A percentile compares a stretch with the other conserved stretches of the same genome.
These are phyloP conservation scores for Dendropsophus ebraccatus DNA, from an alignment of 2,113 vertebrate genomes.

Conservation along the genomic window DNA sequence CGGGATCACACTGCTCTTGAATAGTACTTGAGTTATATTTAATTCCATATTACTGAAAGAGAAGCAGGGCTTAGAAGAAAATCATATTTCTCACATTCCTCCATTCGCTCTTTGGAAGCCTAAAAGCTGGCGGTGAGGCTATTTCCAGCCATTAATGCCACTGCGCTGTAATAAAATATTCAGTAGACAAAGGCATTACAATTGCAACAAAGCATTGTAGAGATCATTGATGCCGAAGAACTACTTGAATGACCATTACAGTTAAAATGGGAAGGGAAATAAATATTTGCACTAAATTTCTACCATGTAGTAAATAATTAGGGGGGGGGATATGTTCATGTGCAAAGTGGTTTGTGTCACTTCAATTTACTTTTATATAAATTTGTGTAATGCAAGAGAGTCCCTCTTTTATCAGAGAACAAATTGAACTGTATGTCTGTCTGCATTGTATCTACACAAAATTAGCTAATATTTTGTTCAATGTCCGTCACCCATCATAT, in stretches of 20 bases:
- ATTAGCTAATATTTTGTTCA: too few species aligned
- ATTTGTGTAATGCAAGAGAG: too few species aligned
- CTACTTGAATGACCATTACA: neutral
- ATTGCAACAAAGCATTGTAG: constrained; percentile 13
- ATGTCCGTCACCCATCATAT: too few species aligned
- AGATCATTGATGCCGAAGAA: neutral
- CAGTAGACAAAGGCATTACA: neutral
- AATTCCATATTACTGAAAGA: constrained; percentile 17
- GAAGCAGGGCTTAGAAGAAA: neutral
- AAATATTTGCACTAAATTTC: neutral
- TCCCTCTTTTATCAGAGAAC: too few species aligned
- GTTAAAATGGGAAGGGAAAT: neutral
- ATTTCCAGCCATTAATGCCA: constrained; percentile 21
- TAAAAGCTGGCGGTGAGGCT: neutral
- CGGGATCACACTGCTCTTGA: constrained; percentile 3
- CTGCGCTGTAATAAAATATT: constrained; percentile 38
- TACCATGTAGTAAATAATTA: neutral
- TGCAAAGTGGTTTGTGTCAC: neutral
- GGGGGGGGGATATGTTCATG: too few species aligned
- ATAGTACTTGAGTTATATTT: neutral
- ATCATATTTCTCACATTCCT: constrained; percentile 33
- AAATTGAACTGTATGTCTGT: too few species aligned
- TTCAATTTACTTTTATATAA: neutral
- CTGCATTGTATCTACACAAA: too few species aligned
- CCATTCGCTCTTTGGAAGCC: constrained; percentile 23